Conservation (phyloP, 2,113 vertebrate species). For the Rhinopomastus cyanomelas region DNA sequence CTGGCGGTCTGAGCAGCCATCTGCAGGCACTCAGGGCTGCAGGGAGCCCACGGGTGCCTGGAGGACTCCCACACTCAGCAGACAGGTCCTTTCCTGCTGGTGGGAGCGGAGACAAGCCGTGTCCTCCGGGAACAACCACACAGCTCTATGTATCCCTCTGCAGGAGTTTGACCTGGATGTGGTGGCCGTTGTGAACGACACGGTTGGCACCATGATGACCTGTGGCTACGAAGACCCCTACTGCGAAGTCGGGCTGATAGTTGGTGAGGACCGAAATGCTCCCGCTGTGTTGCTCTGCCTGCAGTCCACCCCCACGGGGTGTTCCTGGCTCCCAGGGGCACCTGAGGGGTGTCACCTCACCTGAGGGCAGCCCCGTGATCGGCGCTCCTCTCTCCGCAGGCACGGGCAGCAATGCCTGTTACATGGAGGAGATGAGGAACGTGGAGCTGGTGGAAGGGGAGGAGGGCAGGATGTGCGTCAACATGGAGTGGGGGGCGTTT, state of each 20-base stretch:
- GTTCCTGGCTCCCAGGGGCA: not conserved
- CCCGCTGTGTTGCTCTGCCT: fast-evolving
- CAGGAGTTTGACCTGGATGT: constrained; percentile 95
- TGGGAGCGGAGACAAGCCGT: not conserved
- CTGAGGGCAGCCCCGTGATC: fast-evolving
- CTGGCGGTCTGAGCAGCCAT: not conserved
- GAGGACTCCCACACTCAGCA: not conserved
- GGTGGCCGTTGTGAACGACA: constrained; percentile 95
- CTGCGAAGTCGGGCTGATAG: constrained; percentile 95
- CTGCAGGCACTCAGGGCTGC: not conserved
- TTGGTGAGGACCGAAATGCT: constrained; percentile 77
- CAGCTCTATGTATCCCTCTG: not conserved
- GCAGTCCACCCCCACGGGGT: fast-evolving
- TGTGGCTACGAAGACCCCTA: constrained; percentile 91
- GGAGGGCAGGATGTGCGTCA: constrained; percentile 92
- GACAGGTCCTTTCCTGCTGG: fast-evolving
- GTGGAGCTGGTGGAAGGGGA: constrained; percentile 90
- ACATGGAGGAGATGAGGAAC: constrained; percentile 98
- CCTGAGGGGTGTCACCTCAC: not conserved
- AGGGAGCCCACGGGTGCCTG: fast-evolving
- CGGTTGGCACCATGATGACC: constrained; percentile 98
- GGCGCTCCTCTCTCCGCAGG: constrained; percentile 67
- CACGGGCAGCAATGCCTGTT: constrained; percentile 93
- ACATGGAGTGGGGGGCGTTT: constrained; percentile 98
- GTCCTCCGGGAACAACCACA: not conserved